phyloP scores from a whole-genome alignment of 2,888 invertebrate genomes.

The Cyrtodaria siliqua region DNA sequence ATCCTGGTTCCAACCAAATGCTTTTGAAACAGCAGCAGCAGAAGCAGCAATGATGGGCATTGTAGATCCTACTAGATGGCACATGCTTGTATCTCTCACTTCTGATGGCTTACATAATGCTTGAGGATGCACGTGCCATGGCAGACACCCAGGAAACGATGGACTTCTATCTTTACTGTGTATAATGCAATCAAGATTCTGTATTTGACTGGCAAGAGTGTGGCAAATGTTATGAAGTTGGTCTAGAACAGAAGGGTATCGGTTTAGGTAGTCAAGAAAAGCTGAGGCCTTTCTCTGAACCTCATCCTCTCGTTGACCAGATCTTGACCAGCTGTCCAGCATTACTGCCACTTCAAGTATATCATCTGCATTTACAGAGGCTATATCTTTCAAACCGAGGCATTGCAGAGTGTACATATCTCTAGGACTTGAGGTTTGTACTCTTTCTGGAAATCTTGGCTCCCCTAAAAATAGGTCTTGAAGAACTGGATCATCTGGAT shows the following conservation, averaged over 20 bases:
- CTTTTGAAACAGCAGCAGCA: neutral
- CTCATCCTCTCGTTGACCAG: neutral
- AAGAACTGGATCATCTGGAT: slow-evolving; percentile 27
- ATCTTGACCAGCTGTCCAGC: neutral
- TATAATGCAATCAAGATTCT: slow-evolving; percentile 24
- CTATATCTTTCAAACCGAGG: slow-evolving; percentile 40
- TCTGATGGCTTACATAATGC: slow-evolving; percentile 35
- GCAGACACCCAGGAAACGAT: slow-evolving; percentile 28
- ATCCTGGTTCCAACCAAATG: slow-evolving; percentile 18
- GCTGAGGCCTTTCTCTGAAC: slow-evolving; percentile 6
- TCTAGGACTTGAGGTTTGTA: neutral
- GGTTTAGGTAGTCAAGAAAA: slow-evolving; percentile 1
- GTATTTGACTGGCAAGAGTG: neutral
- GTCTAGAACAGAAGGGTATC: neutral
- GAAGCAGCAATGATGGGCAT: slow-evolving; percentile 28
- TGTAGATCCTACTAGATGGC: slow-evolving; percentile 38
- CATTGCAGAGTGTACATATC: slow-evolving; percentile 14
- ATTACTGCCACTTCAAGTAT: slow-evolving; percentile 7
- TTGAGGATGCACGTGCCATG: slow-evolving; percentile 17
- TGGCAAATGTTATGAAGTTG: neutral
- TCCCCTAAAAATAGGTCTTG: slow-evolving; percentile 26
- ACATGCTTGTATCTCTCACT: slow-evolving; percentile 11
- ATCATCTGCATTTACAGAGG: slow-evolving; percentile 24
- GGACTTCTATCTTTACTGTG: slow-evolving; percentile 4
- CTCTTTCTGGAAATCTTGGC: slow-evolving; percentile 23